Percentiles rank a stretch among this genome's conserved stretches.
Evolutionary conservation across 2,797 vertebrate species (phyloP).

Genomic region (Pristis pectinata): DNA sequence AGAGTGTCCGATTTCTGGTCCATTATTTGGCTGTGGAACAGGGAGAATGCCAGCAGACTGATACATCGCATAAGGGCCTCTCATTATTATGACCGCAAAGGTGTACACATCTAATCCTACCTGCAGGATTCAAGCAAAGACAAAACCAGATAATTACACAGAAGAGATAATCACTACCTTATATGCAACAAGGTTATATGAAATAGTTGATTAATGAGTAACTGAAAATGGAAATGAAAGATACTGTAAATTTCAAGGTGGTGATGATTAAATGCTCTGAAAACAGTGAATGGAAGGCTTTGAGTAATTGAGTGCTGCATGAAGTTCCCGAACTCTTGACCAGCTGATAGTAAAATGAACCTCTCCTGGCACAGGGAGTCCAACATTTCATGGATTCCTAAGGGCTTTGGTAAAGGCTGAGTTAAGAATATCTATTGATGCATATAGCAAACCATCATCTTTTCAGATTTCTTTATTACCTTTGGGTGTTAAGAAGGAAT

Average conservation of each 20-base stretch:
- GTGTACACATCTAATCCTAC: background rate
- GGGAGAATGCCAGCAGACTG: background rate
- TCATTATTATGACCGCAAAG: background rate
- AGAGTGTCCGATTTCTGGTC: background rate
- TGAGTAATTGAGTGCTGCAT: background rate
- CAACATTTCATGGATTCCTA: background rate
- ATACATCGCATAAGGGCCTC: background rate
- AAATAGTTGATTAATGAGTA: background rate
- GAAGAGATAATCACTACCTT: background rate
- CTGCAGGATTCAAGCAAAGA: background rate
- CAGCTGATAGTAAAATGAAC: background rate
- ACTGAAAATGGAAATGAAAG: background rate
- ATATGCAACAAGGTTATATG: background rate
- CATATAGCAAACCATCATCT: background rate
- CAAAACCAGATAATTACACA: background rate
- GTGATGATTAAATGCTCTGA: background rate
- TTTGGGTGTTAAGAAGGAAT: background rate
- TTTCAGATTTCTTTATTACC: background rate
- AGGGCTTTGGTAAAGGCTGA: background rate
- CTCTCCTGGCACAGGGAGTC: background rate
- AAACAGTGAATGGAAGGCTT: background rate
- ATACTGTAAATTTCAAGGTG: background rate
- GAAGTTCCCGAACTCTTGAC: background rate
- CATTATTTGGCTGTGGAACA: background rate
- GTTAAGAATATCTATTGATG: background rate